Evolutionary conservation across 2,797 vertebrate genomes (phyloP).

Genomic region (Prionace glauca): DNA sequence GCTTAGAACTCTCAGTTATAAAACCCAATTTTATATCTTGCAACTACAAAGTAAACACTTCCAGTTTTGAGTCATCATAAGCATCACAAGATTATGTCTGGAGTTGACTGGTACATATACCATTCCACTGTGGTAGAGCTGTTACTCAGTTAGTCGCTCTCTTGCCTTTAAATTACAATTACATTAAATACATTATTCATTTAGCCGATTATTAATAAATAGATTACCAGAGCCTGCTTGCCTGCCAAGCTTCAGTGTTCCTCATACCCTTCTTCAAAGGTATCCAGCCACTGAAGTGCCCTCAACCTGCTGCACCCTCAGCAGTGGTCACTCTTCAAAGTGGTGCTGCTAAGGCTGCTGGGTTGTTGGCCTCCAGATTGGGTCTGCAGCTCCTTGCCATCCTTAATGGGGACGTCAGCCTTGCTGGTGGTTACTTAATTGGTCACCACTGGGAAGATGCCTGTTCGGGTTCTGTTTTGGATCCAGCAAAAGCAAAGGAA

Average conservation of each 20-base stretch:
- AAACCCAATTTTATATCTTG: not conserved
- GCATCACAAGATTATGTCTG: not conserved
- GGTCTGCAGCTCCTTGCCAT: not conserved
- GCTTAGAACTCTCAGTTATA: not conserved
- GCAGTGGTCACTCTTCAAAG: not conserved
- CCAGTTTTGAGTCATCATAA: not conserved
- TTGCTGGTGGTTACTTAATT: not conserved
- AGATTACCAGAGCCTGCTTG: no score
- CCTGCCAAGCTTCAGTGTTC: not conserved
- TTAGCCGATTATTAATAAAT: no score
- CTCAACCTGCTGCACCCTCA: not conserved
- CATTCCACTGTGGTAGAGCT: not conserved
- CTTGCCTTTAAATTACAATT: not conserved
- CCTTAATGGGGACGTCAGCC: not conserved
- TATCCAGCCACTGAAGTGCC: not conserved
- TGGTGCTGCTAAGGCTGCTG: not conserved
- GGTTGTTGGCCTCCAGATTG: not conserved
- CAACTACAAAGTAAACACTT: not conserved
- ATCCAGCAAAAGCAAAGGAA: not conserved
- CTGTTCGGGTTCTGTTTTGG: not conserved
- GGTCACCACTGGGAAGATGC: not conserved
- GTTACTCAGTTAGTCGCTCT: not conserved
- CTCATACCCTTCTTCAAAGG: not conserved
- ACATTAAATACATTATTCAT: no score
- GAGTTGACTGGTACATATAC: not conserved